Conservation (phyloP, 2,797 vertebrate genomes). For the Sebastes glaucus region DNA sequence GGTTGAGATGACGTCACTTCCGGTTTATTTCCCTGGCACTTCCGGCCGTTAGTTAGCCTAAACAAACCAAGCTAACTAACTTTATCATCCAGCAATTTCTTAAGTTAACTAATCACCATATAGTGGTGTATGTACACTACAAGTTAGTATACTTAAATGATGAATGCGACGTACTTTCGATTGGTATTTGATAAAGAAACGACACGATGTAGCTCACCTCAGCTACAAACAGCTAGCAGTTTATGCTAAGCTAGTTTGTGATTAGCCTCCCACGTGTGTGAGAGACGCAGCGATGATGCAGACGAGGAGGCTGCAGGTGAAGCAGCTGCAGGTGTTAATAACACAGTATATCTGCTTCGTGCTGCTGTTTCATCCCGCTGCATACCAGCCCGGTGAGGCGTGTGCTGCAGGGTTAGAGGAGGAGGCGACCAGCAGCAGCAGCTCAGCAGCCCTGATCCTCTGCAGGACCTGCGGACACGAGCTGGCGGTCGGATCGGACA, state of each 20-base stretch:
- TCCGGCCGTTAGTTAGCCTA: not conserved
- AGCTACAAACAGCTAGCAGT: conserved; percentile 19
- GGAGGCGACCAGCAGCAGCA: conserved; percentile 3
- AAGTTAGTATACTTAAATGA: not conserved
- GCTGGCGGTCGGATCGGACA: conserved; percentile 48
- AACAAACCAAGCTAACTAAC: not conserved
- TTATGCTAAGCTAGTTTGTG: not conserved
- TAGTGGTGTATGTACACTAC: rapidly evolving
- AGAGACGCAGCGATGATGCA: not conserved
- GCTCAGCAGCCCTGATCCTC: conserved; percentile 46
- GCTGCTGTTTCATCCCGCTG: not conserved
- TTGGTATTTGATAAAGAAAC: not conserved
- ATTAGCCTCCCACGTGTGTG: conserved; percentile 19
- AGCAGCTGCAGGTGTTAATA: not conserved
- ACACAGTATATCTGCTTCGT: not conserved
- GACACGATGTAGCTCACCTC: not conserved
- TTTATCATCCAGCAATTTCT: not conserved
- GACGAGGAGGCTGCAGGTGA: not conserved
- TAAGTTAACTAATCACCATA: conserved; percentile 6
- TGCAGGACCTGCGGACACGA: conserved; percentile 71
- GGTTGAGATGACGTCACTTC: not conserved
- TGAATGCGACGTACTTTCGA: rapidly evolving
- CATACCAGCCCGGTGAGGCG: conserved; percentile 1
- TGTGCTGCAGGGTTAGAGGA: conserved; percentile 20
- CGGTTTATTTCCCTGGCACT: not conserved